phyloP scores from a whole-genome alignment of 2,888 invertebrate species.

The Eristalinus aeneus region DNA sequence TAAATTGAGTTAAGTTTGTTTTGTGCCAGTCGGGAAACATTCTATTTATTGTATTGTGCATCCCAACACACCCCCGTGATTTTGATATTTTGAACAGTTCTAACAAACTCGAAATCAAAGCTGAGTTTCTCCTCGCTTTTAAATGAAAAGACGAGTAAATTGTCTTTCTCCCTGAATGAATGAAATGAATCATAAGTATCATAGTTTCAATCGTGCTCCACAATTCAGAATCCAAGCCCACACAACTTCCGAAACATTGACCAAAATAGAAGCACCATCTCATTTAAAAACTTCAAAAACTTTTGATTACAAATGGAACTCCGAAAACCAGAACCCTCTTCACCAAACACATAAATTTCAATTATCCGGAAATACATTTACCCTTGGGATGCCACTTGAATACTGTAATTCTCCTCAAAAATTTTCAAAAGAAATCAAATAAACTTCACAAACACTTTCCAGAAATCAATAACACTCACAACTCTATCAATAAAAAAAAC shows the following conservation, averaged over 20 bases:
- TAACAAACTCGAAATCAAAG: too few species aligned
- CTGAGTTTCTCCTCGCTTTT: too few species aligned
- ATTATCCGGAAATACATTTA: not conserved
- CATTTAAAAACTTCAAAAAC: not conserved
- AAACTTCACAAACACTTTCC: not conserved
- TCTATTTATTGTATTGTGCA: too few species aligned
- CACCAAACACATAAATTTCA: not conserved
- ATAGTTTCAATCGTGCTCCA: too few species aligned
- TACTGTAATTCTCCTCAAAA: not conserved
- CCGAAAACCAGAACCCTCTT: not conserved
- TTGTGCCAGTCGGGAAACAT: too few species aligned
- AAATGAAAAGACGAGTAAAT: too few species aligned
- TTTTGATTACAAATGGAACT: not conserved
- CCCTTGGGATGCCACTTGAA: not conserved
- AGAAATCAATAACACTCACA: not conserved
- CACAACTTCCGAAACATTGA: not conserved
- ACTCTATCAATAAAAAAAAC: slow-evolving; percentile 17
- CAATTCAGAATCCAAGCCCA: not conserved
- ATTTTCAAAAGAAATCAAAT: not conserved
- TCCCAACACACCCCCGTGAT: too few species aligned
- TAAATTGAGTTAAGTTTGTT: too few species aligned
- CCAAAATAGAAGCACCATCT: not conserved
- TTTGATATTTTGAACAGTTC: too few species aligned
- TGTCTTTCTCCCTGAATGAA: too few species aligned
- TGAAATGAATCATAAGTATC: too few species aligned